Base-by-base conservation (phyloP, 2,797 vertebrate species). In the Pteronotus mesoamericanus region DNA sequence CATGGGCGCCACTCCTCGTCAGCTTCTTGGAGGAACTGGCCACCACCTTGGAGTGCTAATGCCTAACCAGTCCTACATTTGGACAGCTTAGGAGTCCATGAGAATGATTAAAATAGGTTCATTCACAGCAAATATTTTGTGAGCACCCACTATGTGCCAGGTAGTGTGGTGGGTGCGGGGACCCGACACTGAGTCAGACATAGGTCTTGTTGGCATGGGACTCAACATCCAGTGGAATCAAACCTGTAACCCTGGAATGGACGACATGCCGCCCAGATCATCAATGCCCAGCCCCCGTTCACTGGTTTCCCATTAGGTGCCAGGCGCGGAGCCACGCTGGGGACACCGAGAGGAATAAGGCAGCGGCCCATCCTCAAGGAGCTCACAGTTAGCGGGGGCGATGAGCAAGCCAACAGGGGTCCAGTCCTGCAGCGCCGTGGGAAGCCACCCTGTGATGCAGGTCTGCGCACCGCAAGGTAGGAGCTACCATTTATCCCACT, bases 381-480 rank as follows among this genome's bases (percentile, higher is more conserved):
- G 42, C 22, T 44, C 86, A 11, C 29, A 32, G 32, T 6, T 39
- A 10, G 57, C 2, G 0, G 37, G 46, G 22, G 34, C 3, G 4
- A 37, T 29, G 22, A 53, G 21, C 34, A 29, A 15, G 69, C 1
- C 3, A 9, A 14, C 39, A 15, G 61, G 1, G 24, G 55, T 3
- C 37, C 51, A 29, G 91, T n/a, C 51, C 18, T 9, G 5, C 0
- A 1, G 44, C 2, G 14, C 15, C 0, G 1, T 1, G 22, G 0
- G 14, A 61, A 51, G 29, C 59, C 59, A 78, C 18, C 44, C 55
- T 32, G 0, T 2, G 0, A 6, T 0, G 22, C 29, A 42, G 72
- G 61, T 37, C 64, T 29, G 16, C 3, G 0, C 16, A 8, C 66
- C 12, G 6, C 22, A n/a, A 19, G 48, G 2, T 89, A 26, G 86